Percentiles rank a stretch among this genome's conserved stretches.
These are phyloP conservation scores for Anabacerthia variegaticeps DNA, from an alignment of 2,797 vertebrate species.

Conservation along the genomic window DNA sequence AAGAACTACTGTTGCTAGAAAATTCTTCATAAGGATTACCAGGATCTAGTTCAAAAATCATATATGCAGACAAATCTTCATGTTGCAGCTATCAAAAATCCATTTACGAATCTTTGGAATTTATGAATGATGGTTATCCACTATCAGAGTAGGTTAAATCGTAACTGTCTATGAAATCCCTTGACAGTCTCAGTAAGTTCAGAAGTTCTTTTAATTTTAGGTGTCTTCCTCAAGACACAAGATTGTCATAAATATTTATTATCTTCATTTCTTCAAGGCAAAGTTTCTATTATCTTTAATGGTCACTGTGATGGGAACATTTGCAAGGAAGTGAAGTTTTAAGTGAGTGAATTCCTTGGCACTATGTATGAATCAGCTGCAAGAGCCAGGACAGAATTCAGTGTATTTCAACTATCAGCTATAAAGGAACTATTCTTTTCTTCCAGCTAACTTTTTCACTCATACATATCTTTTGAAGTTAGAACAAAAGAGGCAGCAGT, in stretches of 20 bases:
- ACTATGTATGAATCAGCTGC: not conserved
- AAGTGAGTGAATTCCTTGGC: not conserved
- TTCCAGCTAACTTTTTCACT: not conserved
- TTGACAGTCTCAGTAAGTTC: not conserved
- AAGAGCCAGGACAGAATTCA: not conserved
- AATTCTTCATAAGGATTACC: not conserved
- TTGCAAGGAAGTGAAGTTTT: not conserved
- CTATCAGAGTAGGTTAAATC: not conserved
- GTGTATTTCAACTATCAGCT: not conserved
- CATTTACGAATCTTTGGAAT: not conserved
- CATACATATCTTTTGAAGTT: not conserved
- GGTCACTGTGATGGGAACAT: not conserved
- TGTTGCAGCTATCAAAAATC: not conserved
- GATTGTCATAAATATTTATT: not conserved
- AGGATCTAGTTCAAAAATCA: not conserved
- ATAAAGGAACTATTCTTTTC: not conserved
- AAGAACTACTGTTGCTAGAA: not conserved
- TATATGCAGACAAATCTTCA: not conserved
- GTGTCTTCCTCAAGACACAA: not conserved
- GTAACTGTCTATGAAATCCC: not conserved
- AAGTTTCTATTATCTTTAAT: not conserved
- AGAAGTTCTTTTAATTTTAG: not conserved
- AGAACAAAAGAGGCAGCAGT: not conserved
- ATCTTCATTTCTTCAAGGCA: not conserved
- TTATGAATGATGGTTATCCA: not conserved